These are phyloP conservation scores for Peromyscus melanophrys DNA, from an alignment of 2,797 vertebrate species.

Conservation along the genomic window DNA sequence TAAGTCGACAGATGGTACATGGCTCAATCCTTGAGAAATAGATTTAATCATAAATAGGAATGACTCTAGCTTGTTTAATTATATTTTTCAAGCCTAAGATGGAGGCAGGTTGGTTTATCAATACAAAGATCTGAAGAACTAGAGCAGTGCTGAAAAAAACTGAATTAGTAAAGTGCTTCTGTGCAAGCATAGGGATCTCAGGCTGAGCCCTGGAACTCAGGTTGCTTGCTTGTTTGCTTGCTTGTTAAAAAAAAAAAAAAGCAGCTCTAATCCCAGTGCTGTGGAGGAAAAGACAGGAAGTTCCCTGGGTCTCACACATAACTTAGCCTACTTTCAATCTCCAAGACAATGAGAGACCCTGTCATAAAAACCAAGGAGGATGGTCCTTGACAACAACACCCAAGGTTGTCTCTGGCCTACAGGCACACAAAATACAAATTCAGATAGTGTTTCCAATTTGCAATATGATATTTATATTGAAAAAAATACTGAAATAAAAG, in stretches of 20 bases:
- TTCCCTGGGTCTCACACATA: background rate
- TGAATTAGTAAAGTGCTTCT: background rate
- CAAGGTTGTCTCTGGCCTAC: background rate
- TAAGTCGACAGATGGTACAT: too few species aligned
- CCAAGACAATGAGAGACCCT: background rate
- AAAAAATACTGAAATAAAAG: background rate
- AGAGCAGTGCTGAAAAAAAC: background rate
- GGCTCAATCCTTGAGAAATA: too few species aligned
- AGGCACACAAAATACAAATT: background rate
- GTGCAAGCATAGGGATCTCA: background rate
- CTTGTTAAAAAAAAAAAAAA: background rate
- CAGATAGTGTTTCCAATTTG: background rate
- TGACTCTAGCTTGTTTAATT: too few species aligned
- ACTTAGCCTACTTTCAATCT: background rate
- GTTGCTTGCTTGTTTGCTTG: too few species aligned
- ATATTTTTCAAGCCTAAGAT: too few species aligned
- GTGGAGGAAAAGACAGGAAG: background rate
- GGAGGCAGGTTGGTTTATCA: background rate
- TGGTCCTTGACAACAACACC: background rate
- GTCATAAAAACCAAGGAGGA: background rate
- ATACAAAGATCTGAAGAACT: background rate
- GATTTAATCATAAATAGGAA: too few species aligned
- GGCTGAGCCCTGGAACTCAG: background rate
- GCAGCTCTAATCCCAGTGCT: background rate
- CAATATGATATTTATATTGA: background rate